Evolutionary conservation across 2,797 vertebrate genomes (phyloP).

Genomic region (Hylomyscus alleni): DNA sequence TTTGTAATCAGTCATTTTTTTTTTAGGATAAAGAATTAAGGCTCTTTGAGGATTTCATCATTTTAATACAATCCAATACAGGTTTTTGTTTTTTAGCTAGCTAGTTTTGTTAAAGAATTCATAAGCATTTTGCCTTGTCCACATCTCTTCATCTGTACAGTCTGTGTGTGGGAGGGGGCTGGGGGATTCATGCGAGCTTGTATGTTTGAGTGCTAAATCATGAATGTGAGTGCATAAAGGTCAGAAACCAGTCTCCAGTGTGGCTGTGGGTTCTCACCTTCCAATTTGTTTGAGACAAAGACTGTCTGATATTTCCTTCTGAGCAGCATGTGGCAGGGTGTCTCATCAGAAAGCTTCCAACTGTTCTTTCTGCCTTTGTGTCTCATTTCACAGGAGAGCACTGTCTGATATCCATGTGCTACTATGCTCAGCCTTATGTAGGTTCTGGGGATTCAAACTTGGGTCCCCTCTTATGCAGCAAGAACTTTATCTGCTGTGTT

Average conservation of each 20-base stretch:
- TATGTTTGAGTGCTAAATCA: neutral
- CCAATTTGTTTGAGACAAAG: neutral
- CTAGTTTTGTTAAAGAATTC: neutral
- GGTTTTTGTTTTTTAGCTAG: neutral
- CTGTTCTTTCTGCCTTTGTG: neutral
- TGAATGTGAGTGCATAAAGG: neutral
- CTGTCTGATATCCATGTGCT: too few relatives aligned
- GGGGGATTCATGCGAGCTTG: too few relatives aligned
- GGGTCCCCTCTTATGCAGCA: neutral
- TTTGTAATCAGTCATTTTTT: neutral
- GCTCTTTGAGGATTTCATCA: too few relatives aligned
- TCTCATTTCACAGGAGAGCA: too few relatives aligned
- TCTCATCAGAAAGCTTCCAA: neutral
- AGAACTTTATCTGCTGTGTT: neutral
- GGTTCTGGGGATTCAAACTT: neutral
- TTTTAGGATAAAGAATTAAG: neutral
- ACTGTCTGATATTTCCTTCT: neutral
- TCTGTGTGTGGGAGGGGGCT: neutral
- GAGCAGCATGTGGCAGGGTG: neutral
- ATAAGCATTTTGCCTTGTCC: neutral
- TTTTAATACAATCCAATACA: neutral
- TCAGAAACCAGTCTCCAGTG: neutral
- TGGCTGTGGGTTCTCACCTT: too few relatives aligned
- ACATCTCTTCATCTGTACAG: neutral
- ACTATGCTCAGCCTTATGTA: neutral